Conservation (phyloP, 1,140 invertebrate genomes). For the Drosophila navojoa region DNA sequence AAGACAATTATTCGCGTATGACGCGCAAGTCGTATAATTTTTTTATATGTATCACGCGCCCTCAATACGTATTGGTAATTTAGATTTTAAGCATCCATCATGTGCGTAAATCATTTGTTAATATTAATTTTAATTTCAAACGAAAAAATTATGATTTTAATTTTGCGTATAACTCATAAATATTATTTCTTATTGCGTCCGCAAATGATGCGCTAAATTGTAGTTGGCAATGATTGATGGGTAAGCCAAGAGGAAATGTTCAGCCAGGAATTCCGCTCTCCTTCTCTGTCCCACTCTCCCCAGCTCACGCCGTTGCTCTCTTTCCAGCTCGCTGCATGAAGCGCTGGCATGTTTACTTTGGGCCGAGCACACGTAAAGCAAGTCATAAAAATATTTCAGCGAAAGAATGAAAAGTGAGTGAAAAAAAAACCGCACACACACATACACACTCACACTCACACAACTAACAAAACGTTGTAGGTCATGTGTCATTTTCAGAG, state of each 20-base stretch:
- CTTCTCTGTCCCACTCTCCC: no score
- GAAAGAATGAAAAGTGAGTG: constrained; percentile 55
- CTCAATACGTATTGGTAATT: neutral
- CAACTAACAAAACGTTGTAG: constrained; percentile 69
- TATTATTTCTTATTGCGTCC: constrained; percentile 7
- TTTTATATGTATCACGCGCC: neutral
- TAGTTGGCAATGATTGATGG: constrained; percentile 73
- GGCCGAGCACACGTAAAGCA: constrained; percentile 62
- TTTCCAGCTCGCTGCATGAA: neutral
- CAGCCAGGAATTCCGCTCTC: neutral
- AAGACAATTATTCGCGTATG: constrained; percentile 10
- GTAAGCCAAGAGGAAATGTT: constrained; percentile 23
- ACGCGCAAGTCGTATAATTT: neutral
- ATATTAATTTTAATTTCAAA: constrained; percentile 18
- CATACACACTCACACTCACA: no score
- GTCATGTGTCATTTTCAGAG: constrained; percentile 75
- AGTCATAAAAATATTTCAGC: constrained; percentile 76
- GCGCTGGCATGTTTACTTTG: constrained; percentile 43
- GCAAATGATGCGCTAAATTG: constrained; percentile 64
- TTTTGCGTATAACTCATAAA: constrained; percentile 24
- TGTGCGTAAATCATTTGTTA: neutral
- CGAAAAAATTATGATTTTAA: constrained; percentile 26
- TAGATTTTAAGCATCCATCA: no score
- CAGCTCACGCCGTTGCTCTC: no score
- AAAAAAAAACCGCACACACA: constrained; percentile 12